These are phyloP conservation scores for Sarcoramphus papa DNA, from an alignment of 2,797 vertebrate species.

Conservation along the genomic window DNA sequence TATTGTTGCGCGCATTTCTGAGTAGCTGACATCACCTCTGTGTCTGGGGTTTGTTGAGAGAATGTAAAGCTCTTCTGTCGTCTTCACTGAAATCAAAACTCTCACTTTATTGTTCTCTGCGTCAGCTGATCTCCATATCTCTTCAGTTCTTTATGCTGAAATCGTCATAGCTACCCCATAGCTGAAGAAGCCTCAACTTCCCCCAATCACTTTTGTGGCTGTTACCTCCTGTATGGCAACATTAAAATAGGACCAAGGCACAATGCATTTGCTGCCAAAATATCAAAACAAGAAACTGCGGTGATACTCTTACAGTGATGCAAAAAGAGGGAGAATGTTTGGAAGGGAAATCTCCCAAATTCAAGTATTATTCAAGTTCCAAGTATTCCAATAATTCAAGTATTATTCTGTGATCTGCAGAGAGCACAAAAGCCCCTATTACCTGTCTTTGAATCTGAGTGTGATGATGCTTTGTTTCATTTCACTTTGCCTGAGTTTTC, in stretches of 20 bases:
- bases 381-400: neutral
- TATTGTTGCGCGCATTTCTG: neutral
- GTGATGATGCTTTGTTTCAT: neutral
- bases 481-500: neutral
- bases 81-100: neutral
- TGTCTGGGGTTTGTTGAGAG: neutral
- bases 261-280: neutral
- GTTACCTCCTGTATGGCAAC: neutral
- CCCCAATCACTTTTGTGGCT: neutral
- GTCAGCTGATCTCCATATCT: neutral
- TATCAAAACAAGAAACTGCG: neutral
- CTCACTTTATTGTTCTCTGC: neutral
- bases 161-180: neutral
- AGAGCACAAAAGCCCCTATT: neutral
- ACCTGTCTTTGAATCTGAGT: neutral
- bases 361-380: neutral
- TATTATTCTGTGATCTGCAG: neutral
- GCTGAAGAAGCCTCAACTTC: neutral
- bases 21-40: neutral
- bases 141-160: neutral
- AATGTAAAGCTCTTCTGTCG: neutral
- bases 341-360: neutral
- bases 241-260: neutral
- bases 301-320: neutral
- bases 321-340: neutral